These are phyloP conservation scores for Sphaerodactylus townsendi DNA, from an alignment of 2,113 vertebrate species.

Conservation along the genomic window DNA sequence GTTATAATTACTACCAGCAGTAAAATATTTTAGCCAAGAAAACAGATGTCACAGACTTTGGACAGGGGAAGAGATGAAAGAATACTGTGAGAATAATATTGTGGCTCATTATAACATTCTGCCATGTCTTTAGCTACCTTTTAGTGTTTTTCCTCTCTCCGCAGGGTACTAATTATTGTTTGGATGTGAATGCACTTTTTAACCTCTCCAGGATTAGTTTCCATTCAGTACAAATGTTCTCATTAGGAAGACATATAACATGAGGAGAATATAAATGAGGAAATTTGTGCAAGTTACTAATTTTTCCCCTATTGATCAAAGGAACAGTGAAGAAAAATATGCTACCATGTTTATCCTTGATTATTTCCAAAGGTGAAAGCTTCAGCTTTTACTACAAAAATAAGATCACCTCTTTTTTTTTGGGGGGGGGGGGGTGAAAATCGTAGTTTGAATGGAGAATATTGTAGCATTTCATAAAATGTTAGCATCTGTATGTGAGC, in stretches of 20 bases:
- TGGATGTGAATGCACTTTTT: constrained; percentile 36
- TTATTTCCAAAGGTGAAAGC: constrained; percentile 2
- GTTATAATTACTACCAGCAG: neutral
- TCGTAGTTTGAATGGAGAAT: neutral
- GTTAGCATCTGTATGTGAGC: neutral
- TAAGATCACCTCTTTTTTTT: constrained; percentile 3
- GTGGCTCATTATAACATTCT: constrained; percentile 15
- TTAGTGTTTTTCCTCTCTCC: constrained; percentile 34
- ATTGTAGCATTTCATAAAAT: neutral
- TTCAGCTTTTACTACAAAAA: constrained; percentile 10
- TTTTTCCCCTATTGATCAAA: constrained; percentile 52
- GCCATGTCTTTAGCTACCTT: neutral
- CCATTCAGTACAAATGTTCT: constrained; percentile 59
- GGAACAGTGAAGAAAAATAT: constrained; percentile 33
- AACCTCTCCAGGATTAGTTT: constrained; percentile 49
- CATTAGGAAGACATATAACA: constrained; percentile 50
- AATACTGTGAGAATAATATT: neutral
- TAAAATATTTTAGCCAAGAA: constrained; percentile 18
- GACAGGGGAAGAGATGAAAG: neutral
- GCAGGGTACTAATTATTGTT: constrained; percentile 52
- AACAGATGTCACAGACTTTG: neutral
- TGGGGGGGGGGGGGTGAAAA: too few species aligned
- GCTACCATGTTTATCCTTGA: constrained; percentile 25
- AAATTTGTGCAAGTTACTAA: constrained; percentile 34
- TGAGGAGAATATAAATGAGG: constrained; percentile 64